Evolutionary conservation across 1,140 invertebrate genomes (phyloP).

Genomic region (Drosophila neocordata): DNA sequence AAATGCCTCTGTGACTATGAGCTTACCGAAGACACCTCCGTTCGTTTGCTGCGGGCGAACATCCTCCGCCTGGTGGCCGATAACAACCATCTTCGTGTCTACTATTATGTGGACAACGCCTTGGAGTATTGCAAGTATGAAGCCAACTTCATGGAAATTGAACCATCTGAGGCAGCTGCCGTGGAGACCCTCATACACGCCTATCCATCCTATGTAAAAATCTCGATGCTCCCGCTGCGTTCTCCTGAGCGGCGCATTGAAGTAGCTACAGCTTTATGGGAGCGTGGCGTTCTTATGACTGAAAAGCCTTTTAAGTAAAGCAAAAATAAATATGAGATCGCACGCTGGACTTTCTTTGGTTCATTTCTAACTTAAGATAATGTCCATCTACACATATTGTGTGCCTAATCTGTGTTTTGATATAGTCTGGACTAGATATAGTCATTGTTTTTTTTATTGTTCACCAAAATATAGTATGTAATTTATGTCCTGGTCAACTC

Average conservation of each 20-base stretch:
- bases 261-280: constrained; percentile 87
- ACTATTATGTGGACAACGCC: constrained; percentile 93
- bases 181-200: constrained; percentile 88
- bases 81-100: constrained; percentile 87
- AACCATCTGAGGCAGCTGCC: constrained; percentile 86
- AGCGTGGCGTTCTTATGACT: constrained; percentile 87
- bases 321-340: neutral
- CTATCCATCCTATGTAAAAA: constrained; percentile 90
- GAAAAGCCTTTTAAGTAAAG: constrained; percentile 83
- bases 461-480: neutral
- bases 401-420: neutral
- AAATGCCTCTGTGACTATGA: constrained; percentile 86
- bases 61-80: constrained; percentile 87
- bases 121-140: constrained; percentile 92
- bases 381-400: neutral
- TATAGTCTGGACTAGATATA: neutral
- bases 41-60: constrained; percentile 89
- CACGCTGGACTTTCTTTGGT: neutral
- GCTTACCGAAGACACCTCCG: constrained; percentile 87
- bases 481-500: constrained; percentile 7
- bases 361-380: neutral
- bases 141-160: constrained; percentile 90
- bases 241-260: constrained; percentile 86
- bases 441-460: neutral
- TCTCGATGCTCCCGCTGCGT: constrained; percentile 88